Evolutionary conservation across 1,140 invertebrate genomes (phyloP), one percentile per base, ranked within the genome.

Genomic region (Listronotus bonariensis): DNA sequence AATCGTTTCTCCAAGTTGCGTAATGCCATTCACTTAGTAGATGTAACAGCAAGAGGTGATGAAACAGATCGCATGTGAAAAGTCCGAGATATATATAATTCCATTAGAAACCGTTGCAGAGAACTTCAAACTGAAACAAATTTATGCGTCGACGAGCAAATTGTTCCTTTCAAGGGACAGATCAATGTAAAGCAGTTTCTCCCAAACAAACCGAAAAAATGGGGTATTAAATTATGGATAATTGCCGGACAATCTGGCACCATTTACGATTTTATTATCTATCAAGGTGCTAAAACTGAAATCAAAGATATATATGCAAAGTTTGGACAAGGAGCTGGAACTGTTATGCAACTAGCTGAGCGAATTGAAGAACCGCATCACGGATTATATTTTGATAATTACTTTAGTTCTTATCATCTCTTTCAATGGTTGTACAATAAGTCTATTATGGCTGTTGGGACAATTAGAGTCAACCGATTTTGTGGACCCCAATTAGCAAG

Each of bases 391-490:
- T n/a, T n/a, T n/a, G n/a, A n/a, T n/a, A n/a, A n/a, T n/a, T 46
- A 36, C 67, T 80, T 80, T 68, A 73, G 74, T 17, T 75, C 72
- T 6, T 77, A 78, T 59, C 65, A 78, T 65, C 53, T 80, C 43
- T 59, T 80, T 56, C 71, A 77, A 73, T 72, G 70, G 36, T 32
- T 55, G 34, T 11, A 53, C n/a, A 36, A 18, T 52, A 52, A 61
- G 42, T 51, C 48, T 15, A 57, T 67, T 78, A 42, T 74, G 76
- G 75, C 76, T 60, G 66, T 76, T 43, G 72, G 78, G 55, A 77
- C 75, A 58, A 66, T 74, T 51, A 69, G 74, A 69, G 58, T 75
- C 32, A 79, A 79, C 61, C 74, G 72, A 64, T 78, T 79, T n/a
- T n/a, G n/a, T n/a, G n/a, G n/a, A n/a, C n/a, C n/a, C n/a, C n/a